Base-by-base conservation (phyloP, 1,140 invertebrate species). In the Papilio helenus region DNA sequence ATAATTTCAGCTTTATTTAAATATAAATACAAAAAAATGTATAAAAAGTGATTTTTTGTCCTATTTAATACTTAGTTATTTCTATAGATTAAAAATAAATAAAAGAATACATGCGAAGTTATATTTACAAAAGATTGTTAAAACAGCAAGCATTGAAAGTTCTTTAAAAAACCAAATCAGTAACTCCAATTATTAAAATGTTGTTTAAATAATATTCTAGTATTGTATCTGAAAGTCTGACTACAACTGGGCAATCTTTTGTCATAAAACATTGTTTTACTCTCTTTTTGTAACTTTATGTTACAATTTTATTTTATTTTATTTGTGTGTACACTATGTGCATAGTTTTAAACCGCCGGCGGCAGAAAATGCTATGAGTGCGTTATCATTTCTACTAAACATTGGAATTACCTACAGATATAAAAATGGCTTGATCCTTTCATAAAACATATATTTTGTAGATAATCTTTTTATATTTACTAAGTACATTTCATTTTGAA, bases 71-170 rank as follows among this genome's bases (percentile, higher is more conserved):
- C 10, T 42, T 23, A n/a, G 2, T 44, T 73, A 23, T 44, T 26
- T 26, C 39, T 46, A 46, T 20, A 73, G 20, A 73, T 46, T 20
- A 46, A 44, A 73, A 73, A 73, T 73, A 73, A 73, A 73, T 73
- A 44, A 73, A 73, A 7, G 34, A 20, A 8, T 46, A 72, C 39
- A 72, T 73, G 42, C 39, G 20, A 73, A 46, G 39, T 23, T 44
- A 20, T 61, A 73, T 73, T 73, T 73, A 73, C 72, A 73, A 73
- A 73, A 44, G 34, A 44, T 8, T 49, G 46, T 49, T 55, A 55
- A 20, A 18, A 55, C 9, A 55, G 1, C 18, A 55, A 55, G 58
- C 0, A 26, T 12, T 26, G 8, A 10, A 12, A 14, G 58, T 61
- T 61, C n/a, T 26, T 14, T 20, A 58, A 58, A 18, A 20, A 26